Base-by-base conservation (phyloP, 2,888 invertebrate genomes). In the Uloborus plumipes region DNA sequence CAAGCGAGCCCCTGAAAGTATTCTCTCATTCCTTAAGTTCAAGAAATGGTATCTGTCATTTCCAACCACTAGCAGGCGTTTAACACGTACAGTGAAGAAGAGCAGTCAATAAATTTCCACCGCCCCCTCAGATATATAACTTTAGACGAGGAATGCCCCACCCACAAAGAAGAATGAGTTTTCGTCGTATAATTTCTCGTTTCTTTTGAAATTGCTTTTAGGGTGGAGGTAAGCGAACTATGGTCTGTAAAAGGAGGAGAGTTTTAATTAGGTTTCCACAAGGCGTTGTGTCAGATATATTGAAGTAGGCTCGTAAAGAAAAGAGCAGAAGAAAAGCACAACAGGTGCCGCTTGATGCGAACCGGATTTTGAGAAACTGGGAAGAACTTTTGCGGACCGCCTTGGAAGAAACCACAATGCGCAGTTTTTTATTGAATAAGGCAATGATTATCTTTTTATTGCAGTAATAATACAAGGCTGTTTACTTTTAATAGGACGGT, bases 141-240 rank as follows among this genome's bases (percentile, higher is more conserved):
- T 55, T n/a, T 3, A 26, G 26, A 26, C 26, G 26, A 26, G 26
- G 47, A 18, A 31, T 15, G 50, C 75, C 66, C 75, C 66, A 66
- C 75, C 75, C 66, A 62, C 26, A 39, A 18, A n/a, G 18, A 65
- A 47, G 47, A 58, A 67, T 50, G 49, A 59, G 49, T 49, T 50
- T 66, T 47, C 59, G 66, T 49, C 53, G n/a, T 47, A 16, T 18
- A 59, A 31, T 18, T 61, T 31, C 14, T 53, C 58, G 51, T 51
- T 62, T 69, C 53, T 61, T 76, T 66, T 66, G 16, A 76, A 76
- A 76, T 67, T 69, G 26, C 69, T 62, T 76, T 69, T 62, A 39
- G 76, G 76, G 76, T 20, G 76, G 59, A 69, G 67, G 50, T 26
- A 70, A 70, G 39, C 22, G 55, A 62, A n/a, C 7, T 26, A 2